Evolutionary conservation across 2,888 invertebrate genomes (phyloP).

Genomic region (Coelinius sp.): DNA sequence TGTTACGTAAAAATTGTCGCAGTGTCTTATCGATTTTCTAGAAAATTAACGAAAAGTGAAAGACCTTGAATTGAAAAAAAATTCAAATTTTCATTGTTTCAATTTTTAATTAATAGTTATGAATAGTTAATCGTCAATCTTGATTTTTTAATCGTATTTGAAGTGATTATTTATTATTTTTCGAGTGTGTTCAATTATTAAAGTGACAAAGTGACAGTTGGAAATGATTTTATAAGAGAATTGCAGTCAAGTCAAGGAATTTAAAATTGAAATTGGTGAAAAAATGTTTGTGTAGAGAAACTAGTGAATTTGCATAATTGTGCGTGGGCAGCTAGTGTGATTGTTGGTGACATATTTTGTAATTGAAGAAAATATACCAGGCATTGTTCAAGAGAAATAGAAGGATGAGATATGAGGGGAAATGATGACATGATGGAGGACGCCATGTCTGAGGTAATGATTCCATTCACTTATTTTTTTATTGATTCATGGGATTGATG

Average conservation of each 20-base stretch:
- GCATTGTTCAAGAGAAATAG: conserved; percentile 2
- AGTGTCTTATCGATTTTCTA: too few relatives aligned
- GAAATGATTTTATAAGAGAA: not conserved
- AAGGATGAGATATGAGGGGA: conserved; percentile 46
- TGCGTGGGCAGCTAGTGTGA: conserved; percentile 55
- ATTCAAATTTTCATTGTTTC: too few relatives aligned
- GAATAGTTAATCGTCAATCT: too few relatives aligned
- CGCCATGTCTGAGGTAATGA: conserved; percentile 62
- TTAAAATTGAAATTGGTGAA: not conserved
- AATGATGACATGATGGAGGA: conserved; percentile 66
- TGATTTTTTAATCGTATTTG: too few relatives aligned
- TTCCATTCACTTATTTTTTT: conserved; percentile 3
- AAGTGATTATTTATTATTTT: not conserved
- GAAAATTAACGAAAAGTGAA: too few relatives aligned
- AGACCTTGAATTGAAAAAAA: not conserved
- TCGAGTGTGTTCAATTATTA: not conserved
- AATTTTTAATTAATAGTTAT: too few relatives aligned
- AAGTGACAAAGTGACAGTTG: not conserved
- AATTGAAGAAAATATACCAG: not conserved
- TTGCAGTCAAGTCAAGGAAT: too few relatives aligned
- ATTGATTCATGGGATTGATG: not conserved
- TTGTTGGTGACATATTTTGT: conserved; percentile 56
- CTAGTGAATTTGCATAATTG: conserved; percentile 8
- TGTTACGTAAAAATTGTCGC: not conserved
- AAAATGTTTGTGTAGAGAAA: conserved; percentile 11